Evolutionary conservation across 2,888 invertebrate species (phyloP).

Genomic region (Perizoma affinitatum): DNA sequence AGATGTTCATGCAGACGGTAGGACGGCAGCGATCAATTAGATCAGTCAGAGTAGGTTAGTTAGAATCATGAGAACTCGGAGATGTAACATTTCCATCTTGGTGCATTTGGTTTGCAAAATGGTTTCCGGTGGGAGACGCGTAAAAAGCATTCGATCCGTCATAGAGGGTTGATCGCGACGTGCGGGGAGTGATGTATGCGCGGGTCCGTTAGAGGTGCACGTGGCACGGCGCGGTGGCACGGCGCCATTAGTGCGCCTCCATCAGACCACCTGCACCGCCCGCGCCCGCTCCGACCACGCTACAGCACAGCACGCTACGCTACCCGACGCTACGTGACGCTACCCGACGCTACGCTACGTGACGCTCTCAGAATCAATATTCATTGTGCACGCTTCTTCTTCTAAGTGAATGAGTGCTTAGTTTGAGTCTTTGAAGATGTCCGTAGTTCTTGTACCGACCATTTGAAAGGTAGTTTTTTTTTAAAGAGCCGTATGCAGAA

Average conservation of each 20-base stretch:
- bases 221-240: slow-evolving; percentile 15
- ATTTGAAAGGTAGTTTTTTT: no score
- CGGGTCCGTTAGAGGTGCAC: slow-evolving; percentile 19
- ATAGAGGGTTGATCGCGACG: slow-evolving; percentile 22
- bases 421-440: no score
- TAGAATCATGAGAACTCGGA: slow-evolving; percentile 11
- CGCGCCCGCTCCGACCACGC: neutral
- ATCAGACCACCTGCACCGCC: slow-evolving; percentile 20
- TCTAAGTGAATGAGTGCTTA: neutral
- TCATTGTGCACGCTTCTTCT: neutral
- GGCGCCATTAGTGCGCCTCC: slow-evolving; percentile 23
- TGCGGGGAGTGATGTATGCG: neutral
- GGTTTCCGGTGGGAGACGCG: slow-evolving; percentile 26
- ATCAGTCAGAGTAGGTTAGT: slow-evolving; percentile 3
- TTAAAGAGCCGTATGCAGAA: no score
- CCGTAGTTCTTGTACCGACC: no score
- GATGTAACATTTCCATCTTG: slow-evolving; percentile 25
- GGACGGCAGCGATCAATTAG: neutral
- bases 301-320: no score
- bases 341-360: neutral
- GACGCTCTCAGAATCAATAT: no score
- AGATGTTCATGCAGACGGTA: neutral
- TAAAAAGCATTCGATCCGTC: slow-evolving; percentile 28
- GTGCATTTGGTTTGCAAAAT: slow-evolving; percentile 35
- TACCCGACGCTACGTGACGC: neutral